Percentiles rank a stretch among this genome's conserved stretches.
Conservation (phyloP, 1,140 invertebrate species). For the Bathynomus jamesi region DNA sequence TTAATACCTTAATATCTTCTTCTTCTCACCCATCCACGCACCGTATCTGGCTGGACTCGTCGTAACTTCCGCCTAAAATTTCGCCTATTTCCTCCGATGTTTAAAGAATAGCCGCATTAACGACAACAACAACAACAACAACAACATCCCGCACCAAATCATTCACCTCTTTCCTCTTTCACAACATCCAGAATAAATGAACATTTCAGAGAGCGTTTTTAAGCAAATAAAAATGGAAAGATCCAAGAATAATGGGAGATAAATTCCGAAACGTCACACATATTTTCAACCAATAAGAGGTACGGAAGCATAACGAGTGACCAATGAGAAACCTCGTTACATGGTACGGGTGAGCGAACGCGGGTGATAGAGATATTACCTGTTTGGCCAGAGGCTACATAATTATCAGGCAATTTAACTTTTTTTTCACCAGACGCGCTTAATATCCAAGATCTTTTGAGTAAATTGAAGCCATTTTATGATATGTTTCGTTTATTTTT, state of each 20-base stretch:
- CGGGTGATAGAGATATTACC: background rate
- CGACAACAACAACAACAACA: background rate
- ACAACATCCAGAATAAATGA: background rate
- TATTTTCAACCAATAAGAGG: background rate
- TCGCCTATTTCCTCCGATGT: no score
- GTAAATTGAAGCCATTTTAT: background rate
- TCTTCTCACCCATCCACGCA: background rate
- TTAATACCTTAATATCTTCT: no score
- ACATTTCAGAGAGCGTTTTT: background rate
- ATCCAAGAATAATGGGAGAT: slow-evolving; percentile 1
- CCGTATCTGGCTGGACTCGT: background rate
- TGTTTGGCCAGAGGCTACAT: background rate
- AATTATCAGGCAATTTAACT: background rate
- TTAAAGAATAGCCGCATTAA: no score
- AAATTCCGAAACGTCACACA: background rate
- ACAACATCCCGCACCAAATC: background rate
- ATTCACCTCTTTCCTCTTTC: background rate
- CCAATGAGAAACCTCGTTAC: background rate
- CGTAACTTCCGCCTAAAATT: background rate
- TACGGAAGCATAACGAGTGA: background rate
- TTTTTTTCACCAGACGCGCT: background rate
- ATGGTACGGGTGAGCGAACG: background rate
- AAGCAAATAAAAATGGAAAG: background rate
- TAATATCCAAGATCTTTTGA: background rate
- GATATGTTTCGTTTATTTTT: background rate